These are phyloP conservation scores for Cantharis flavilabris DNA, from an alignment of 2,888 invertebrate genomes.

Conservation along the genomic window DNA sequence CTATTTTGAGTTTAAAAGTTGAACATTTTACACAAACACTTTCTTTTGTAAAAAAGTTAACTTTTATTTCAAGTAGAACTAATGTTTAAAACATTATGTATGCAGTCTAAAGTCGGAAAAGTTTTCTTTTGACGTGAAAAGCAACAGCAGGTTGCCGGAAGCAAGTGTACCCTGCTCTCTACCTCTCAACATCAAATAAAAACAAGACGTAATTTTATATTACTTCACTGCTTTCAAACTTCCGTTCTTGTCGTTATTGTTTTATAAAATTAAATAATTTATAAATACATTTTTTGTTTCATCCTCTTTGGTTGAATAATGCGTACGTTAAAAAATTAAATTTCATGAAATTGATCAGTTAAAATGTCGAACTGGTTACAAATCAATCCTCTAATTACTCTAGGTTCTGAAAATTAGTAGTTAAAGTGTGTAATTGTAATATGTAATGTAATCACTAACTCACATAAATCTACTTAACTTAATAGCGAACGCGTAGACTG, in stretches of 20 bases:
- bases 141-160: slow-evolving; percentile 30
- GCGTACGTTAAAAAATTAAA: neutral
- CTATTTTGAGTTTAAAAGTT: slow-evolving; percentile 7
- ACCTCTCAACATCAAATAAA: slow-evolving; percentile 20
- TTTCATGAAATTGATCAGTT: neutral
- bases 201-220: slow-evolving; percentile 22
- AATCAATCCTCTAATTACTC: neutral
- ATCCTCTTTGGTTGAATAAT: neutral
- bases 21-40: slow-evolving; percentile 18
- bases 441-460: neutral
- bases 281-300: neutral
- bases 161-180: slow-evolving; percentile 18
- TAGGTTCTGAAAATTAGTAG: neutral
- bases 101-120: slow-evolving; percentile 30
- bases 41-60: slow-evolving; percentile 21
- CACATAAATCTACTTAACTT: neutral
- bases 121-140: slow-evolving; percentile 30
- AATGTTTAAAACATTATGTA: slow-evolving; percentile 32
- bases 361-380: neutral
- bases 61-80: slow-evolving; percentile 28
- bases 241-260: slow-evolving; percentile 10
- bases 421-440: neutral
- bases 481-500: neutral
- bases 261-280: slow-evolving; percentile 17
- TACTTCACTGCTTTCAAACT: slow-evolving; percentile 8